These are phyloP conservation scores for Pelusios castaneus DNA, from an alignment of 2,113 vertebrate genomes.

Conservation along the genomic window DNA sequence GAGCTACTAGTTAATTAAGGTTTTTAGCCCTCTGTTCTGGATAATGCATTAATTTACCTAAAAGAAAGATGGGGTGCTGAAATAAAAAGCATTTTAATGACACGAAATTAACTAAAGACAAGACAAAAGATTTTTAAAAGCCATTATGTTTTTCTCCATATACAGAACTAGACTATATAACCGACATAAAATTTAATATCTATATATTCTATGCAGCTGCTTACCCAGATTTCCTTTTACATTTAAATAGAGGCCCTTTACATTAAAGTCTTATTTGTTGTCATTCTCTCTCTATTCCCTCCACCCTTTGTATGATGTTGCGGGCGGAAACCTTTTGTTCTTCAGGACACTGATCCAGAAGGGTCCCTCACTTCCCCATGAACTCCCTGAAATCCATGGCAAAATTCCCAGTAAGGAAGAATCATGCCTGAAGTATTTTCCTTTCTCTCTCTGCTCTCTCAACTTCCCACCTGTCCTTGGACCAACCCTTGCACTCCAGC, in stretches of 20 bases:
- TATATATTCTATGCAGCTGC: background rate
- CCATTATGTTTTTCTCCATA: background rate
- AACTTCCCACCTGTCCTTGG: background rate
- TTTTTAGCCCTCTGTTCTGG: background rate
- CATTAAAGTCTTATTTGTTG: background rate
- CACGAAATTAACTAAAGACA: background rate
- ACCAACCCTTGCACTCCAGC: background rate
- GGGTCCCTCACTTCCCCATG: background rate
- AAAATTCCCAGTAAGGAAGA: background rate
- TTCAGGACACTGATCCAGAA: background rate
- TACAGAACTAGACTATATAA: background rate
- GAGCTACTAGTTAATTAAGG: background rate
- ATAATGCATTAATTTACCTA: background rate
- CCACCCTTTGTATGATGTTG: background rate
- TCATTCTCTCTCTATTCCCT: conserved; percentile 29
- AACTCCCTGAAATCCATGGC: background rate
- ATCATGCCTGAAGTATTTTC: background rate
- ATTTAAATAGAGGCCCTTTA: conserved; percentile 27
- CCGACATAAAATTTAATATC: background rate
- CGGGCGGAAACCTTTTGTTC: background rate
- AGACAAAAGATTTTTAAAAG: background rate
- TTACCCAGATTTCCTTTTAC: conserved; percentile 4
- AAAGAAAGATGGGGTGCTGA: background rate
- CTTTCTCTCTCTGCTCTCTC: background rate
- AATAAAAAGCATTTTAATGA: conserved; percentile 13